Conservation (phyloP, 2,113 vertebrate genomes). For the Sterna hirundo region DNA sequence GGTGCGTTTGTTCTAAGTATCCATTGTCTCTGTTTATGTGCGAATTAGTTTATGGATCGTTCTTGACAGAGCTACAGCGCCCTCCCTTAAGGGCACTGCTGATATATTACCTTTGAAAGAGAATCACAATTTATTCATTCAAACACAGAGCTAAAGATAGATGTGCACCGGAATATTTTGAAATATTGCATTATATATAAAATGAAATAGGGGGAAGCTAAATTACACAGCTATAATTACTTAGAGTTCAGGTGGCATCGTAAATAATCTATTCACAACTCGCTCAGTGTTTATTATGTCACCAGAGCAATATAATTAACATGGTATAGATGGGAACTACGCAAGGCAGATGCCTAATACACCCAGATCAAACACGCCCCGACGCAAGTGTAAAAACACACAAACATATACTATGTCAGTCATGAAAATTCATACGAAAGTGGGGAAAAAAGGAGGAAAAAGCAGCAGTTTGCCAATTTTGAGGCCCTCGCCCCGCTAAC, state of each 20-base stretch:
- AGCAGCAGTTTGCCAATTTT: background rate
- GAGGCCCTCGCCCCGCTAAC: background rate
- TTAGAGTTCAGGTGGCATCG: conserved; percentile 66
- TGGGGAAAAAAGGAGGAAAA: background rate
- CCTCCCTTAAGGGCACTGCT: conserved; percentile 67
- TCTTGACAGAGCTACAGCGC: conserved; percentile 57
- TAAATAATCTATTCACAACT: conserved; percentile 68
- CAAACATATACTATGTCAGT: background rate
- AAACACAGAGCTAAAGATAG: conserved; percentile 48
- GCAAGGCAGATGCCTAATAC: conserved; percentile 1
- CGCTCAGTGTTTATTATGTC: conserved; percentile 58
- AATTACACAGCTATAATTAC: conserved; percentile 71
- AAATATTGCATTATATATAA: conserved; percentile 67
- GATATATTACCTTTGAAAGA: conserved; percentile 64
- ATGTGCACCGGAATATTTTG: conserved; percentile 44
- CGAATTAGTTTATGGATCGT: conserved; percentile 65
- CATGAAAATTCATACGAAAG: background rate
- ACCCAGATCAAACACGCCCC: background rate
- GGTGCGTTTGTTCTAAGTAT: background rate
- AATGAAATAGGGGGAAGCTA: conserved; percentile 62
- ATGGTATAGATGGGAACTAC: background rate
- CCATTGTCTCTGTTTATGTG: conserved; percentile 55
- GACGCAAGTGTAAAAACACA: background rate
- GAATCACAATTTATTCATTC: conserved; percentile 63
- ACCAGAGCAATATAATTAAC: conserved; percentile 65